Evolutionary conservation across 2,113 vertebrate species (phyloP), one percentile per base, ranked within the genome.

Genomic region (Polypterus senegalus): DNA sequence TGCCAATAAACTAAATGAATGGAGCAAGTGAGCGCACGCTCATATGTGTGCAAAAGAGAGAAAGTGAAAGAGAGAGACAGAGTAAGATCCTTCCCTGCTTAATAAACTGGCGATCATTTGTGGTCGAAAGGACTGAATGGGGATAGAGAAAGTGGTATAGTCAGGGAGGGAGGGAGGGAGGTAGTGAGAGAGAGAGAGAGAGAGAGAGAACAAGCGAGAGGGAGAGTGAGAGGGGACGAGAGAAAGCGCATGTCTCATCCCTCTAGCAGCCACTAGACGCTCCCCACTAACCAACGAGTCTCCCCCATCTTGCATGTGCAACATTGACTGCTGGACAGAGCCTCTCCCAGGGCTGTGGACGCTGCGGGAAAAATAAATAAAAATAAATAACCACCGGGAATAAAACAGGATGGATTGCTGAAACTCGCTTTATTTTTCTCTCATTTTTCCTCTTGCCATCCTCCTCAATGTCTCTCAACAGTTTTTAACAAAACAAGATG

Each of bases 401-500:
- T 1, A 27, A 27, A 27, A 27, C 27, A 80, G 71, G 71, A 84
- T 86, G 92, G 90, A 79, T 71, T 81, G 80, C 80, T 88, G 71
- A 87, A 70, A 70, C 65, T 57, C 63, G 58, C 59, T 60, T 63
- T 65, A 9, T 63, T 65, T 67, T 58, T 59, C 55, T 0, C 49
- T 4, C 55, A 56, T 44, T 67, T 73, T 60, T 61, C 71, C 76
- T 73, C 76, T 76, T 76, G 82, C 70, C 72, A 74, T 77, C 71
- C 75, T 81, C 78, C 85, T 87, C 82, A 70, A 97, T 98, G 95
- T 84, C 83, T 90, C 83, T 89, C 81, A 88, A 86, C 81, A 88
- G 83, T 91, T 82, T 78, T 80, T 82, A 85, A 85, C 70, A 81
- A 79, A 91, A 83, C 85, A 85, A 91, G 85, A 98, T 98, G 95